phyloP scores from a whole-genome alignment of 37 sponge, comb jelly and placozoan genomes.

The Ianthella basta region DNA sequence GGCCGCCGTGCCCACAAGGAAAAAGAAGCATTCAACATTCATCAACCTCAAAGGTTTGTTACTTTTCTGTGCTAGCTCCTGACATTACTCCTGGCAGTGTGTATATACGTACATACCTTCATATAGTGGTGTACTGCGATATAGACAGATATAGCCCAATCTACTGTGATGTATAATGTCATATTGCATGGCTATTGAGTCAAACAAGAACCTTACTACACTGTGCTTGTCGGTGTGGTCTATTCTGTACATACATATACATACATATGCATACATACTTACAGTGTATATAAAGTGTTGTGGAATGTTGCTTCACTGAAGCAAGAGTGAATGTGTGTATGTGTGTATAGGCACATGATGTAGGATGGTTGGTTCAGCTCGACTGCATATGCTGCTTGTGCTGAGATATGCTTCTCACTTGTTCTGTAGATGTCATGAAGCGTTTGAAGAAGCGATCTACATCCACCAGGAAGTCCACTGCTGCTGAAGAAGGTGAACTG shows the following conservation, averaged over 20 bases:
- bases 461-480: background rate
- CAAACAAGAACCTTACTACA: no score
- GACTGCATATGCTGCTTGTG: background rate
- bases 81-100: background rate
- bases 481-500: background rate
- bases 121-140: no score
- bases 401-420: background rate
- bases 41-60: background rate
- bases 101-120: background rate
- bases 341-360: background rate
- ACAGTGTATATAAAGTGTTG: no score
- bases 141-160: no score
- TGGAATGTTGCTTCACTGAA: no score
- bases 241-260: no score
- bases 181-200: no score
- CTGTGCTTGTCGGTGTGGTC: no score
- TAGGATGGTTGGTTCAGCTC: no score
- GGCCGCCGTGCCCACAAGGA: background rate
- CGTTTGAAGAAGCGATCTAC: background rate
- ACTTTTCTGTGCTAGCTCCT: background rate
- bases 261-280: no score
- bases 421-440: background rate
- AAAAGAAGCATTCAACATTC: slow-evolving; percentile 1
- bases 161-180: no score
- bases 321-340: no score